A percentile compares a stretch with the other conserved stretches of the same genome.
phyloP scores from a whole-genome alignment of 2,888 invertebrate genomes.

The Deilephila elpenor region DNA sequence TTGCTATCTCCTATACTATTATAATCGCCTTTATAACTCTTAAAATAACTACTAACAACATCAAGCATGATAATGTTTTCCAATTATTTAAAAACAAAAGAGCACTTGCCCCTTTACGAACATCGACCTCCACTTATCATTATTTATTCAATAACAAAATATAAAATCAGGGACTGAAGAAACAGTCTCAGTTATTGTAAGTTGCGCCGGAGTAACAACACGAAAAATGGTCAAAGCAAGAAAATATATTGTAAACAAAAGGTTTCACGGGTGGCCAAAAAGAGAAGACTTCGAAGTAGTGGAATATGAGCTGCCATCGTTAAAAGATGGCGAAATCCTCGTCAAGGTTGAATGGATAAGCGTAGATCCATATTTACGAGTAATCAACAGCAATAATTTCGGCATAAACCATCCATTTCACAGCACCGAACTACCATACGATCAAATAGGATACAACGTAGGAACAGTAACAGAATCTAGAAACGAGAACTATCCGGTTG shows the following conservation, averaged over 20 bases:
- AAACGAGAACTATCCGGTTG: conserved; percentile 84
- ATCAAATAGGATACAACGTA: conserved; percentile 58
- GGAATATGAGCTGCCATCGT: background rate
- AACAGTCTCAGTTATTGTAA: background rate
- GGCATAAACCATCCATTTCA: background rate
- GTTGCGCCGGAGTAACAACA: background rate
- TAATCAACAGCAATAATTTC: too few relatives aligned
- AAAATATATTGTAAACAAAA: too few relatives aligned
- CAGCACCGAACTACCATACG: conserved; percentile 49
- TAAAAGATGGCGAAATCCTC: background rate
- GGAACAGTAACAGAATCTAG: conserved; percentile 85
- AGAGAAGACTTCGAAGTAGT: background rate
- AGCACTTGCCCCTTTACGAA: too few relatives aligned
- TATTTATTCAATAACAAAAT: too few relatives aligned
- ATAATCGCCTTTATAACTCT: too few relatives aligned
- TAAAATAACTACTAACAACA: too few relatives aligned
- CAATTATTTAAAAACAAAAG: too few relatives aligned
- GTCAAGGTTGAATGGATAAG: too few relatives aligned
- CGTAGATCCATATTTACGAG: background rate
- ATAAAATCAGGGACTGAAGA: background rate
- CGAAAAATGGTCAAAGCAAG: too few relatives aligned
- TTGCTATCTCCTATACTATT: too few relatives aligned
- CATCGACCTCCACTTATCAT: too few relatives aligned
- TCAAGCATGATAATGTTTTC: too few relatives aligned
- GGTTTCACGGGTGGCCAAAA: background rate